These are phyloP conservation scores for Pseudococcus viburni DNA, from an alignment of 2,888 invertebrate species.

Conservation along the genomic window DNA sequence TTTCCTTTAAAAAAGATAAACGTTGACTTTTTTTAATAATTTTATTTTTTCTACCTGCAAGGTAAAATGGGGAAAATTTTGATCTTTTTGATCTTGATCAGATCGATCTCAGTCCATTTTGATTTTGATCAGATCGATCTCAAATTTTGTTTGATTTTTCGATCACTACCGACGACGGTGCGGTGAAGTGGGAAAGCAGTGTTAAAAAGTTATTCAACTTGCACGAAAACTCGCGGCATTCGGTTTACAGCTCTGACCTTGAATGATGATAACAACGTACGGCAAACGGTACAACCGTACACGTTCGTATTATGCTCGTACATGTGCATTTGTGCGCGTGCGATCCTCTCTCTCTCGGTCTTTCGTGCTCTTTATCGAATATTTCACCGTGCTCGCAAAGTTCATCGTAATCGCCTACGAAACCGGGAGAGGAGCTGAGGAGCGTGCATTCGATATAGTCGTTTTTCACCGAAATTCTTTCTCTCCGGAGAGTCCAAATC, in stretches of 20 bases:
- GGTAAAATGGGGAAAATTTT: too few species aligned
- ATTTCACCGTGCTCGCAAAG: background rate
- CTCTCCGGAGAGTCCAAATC: background rate
- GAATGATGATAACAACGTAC: slow-evolving; percentile 54
- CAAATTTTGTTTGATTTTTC: too few species aligned
- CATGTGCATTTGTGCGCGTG: slow-evolving; percentile 26
- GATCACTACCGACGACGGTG: background rate
- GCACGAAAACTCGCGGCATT: slow-evolving; percentile 59
- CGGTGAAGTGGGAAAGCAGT: background rate
- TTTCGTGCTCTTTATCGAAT: background rate
- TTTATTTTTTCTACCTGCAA: too few species aligned
- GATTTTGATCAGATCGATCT: too few species aligned
- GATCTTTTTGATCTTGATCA: too few species aligned
- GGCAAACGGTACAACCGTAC: slow-evolving; percentile 50
- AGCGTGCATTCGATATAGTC: background rate
- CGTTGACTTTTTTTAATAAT: too few species aligned
- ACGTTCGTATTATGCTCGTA: slow-evolving; percentile 43
- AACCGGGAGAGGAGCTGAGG: background rate
- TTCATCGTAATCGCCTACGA: slow-evolving; percentile 20
- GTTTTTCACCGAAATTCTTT: slow-evolving; percentile 4
- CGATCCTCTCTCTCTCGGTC: background rate
- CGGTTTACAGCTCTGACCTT: slow-evolving; percentile 62
- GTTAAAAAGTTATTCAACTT: slow-evolving; percentile 63
- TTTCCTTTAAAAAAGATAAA: too few species aligned
- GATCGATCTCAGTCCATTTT: too few species aligned